A percentile compares a stretch with the other conserved stretches of the same genome.
phyloP scores from a whole-genome alignment of 2,113 vertebrate genomes.

The Bufo gargarizans region DNA sequence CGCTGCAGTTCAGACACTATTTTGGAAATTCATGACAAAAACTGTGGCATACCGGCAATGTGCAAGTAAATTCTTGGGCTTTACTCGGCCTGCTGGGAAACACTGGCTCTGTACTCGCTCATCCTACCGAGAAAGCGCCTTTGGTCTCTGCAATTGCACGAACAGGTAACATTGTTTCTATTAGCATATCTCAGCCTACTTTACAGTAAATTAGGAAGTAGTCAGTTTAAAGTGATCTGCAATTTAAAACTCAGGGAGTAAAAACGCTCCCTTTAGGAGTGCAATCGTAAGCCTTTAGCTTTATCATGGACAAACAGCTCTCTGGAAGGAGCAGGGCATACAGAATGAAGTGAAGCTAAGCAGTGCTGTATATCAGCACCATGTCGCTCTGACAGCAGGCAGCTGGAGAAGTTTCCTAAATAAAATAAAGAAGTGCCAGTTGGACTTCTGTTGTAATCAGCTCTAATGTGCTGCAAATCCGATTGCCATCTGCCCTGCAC shows the following conservation, averaged over 20 bases:
- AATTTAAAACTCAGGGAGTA: not conserved
- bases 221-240: constrained; percentile 48
- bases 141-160: constrained; percentile 14
- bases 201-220: constrained; percentile 16
- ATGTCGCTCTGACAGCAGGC: constrained; percentile 45
- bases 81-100: no score
- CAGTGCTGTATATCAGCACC: constrained; percentile 47
- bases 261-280: constrained; percentile 1
- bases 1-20: no score
- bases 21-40: no score
- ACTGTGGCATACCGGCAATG: no score
- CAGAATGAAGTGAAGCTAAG: constrained; percentile 34
- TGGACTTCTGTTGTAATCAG: constrained; percentile 56
- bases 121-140: constrained; percentile 7
- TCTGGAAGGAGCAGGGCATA: constrained; percentile 43
- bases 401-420: constrained; percentile 50
- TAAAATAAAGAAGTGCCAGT: constrained; percentile 55
- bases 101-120: no score
- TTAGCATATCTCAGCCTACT: not conserved
- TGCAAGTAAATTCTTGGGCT: no score
- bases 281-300: constrained; percentile 28
- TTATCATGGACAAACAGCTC: constrained; percentile 30
- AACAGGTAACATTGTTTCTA: not conserved
- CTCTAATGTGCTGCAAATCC: constrained; percentile 49
- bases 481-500: constrained; percentile 57